A percentile compares a stretch with the other conserved stretches of the same genome.
phyloP scores from a whole-genome alignment of 2,888 invertebrate species.

The Melipona bicolor region DNA sequence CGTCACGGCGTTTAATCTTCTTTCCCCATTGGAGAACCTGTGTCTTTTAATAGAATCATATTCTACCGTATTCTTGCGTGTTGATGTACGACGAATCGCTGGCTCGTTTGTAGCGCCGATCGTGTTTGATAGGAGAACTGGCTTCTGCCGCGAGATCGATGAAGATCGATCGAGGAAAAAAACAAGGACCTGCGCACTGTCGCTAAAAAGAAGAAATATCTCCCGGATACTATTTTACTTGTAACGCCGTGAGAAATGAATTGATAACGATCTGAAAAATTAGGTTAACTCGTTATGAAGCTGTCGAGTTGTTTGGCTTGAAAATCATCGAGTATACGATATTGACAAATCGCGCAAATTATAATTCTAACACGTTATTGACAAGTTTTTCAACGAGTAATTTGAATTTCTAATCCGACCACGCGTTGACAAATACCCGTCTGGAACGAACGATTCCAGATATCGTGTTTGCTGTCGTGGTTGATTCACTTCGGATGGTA shows the following conservation, averaged over 20 bases:
- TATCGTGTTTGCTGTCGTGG: not conserved
- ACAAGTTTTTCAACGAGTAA: not conserved
- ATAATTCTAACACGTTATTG: not conserved
- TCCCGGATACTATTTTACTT: too few species aligned
- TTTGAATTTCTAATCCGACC: not conserved
- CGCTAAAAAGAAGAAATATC: too few species aligned
- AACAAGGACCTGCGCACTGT: not conserved
- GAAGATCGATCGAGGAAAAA: constrained; percentile 30
- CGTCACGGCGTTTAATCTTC: constrained; percentile 36
- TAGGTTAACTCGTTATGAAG: too few species aligned
- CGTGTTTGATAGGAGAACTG: constrained; percentile 1
- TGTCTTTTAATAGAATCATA: constrained; percentile 31
- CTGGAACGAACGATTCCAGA: too few species aligned
- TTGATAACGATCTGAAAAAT: too few species aligned
- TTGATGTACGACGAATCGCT: constrained; percentile 17
- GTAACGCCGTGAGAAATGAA: too few species aligned
- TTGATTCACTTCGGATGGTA: not conserved
- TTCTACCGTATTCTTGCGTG: constrained; percentile 16
- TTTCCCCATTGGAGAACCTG: constrained; percentile 21
- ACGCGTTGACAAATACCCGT: too few species aligned
- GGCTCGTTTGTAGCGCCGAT: constrained; percentile 10
- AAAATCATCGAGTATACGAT: too few species aligned
- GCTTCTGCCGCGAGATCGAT: constrained; percentile 28
- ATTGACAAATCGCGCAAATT: too few species aligned
- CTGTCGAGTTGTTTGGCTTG: too few species aligned